Evolutionary conservation across 1,140 invertebrate species (phyloP), one percentile per base, ranked within the genome.

Genomic region (Drosophila subobscura): DNA sequence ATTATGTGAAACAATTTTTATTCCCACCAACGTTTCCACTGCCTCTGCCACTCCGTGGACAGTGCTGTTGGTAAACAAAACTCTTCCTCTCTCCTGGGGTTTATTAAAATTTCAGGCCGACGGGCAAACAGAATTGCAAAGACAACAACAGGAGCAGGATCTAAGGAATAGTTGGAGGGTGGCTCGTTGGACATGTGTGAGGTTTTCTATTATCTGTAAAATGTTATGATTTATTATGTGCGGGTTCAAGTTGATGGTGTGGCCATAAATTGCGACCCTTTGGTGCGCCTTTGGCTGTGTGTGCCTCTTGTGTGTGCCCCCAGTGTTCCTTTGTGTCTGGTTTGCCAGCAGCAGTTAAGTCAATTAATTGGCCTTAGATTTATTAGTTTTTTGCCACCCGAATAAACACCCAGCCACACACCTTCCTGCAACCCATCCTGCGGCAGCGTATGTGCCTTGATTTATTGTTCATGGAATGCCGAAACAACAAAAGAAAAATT

Each of bases 151-250:
- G 33, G 29, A 10, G 8, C 1, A 22, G 72, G 55, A 20, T 20
- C 33, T 10, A 37, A 33, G 46, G 20, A 14, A 23, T 53, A 37
- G 51, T 71, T 33, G 12, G 20, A 50, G 49, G 29, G 16, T 27
- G 42, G 29, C 57, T 65, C 41, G 40, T 51, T 49, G 72, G 60
- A 73, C 54, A 74, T 74, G 61, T 75, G 71, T 76, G 63, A 71
- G 81, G 68, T 72, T 85, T 86, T 85, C 77, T 81, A 86, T 85
- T 85, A 85, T 85, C 81, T 81, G 68, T 60, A 77, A 80, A 86
- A 81, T 81, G 73, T 85, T 86, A 86, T 85, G 81, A 85, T 85
- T 85, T 85, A 85, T 85, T 85, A 81, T 74, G 78, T 86, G 81
- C 77, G 81, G 77, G 77, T 66, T 85, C 81, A 77, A 85, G 81